Evolutionary conservation across 2,797 vertebrate genomes (phyloP).

Genomic region (Masticophis lateralis): DNA sequence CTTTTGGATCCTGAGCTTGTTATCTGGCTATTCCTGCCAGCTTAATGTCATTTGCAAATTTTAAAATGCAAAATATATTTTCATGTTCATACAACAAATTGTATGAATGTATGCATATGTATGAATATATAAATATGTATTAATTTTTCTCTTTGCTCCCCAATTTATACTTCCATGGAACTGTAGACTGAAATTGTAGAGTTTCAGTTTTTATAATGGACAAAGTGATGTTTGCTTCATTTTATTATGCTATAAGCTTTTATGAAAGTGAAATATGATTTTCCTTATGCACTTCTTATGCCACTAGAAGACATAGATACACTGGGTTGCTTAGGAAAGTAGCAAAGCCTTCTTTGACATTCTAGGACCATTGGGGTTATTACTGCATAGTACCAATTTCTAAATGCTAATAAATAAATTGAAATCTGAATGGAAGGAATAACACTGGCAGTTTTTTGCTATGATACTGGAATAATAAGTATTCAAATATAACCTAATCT

Average conservation of each 20-base stretch:
- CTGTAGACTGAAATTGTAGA: not conserved
- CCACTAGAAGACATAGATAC: not conserved
- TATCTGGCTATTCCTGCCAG: no score
- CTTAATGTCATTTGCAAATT: no score
- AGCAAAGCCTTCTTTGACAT: not conserved
- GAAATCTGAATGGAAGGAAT: not conserved
- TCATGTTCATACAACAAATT: not conserved
- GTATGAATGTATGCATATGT: not conserved
- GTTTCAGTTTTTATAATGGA: not conserved
- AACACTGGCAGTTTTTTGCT: not conserved
- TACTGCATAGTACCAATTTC: not conserved
- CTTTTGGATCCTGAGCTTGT: no score
- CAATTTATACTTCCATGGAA: not conserved
- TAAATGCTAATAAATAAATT: not conserved
- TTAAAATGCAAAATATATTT: not conserved
- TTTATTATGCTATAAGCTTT: not conserved
- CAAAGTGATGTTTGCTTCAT: not conserved
- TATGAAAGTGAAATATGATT: not conserved
- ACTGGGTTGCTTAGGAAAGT: not conserved
- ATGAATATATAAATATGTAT: not conserved
- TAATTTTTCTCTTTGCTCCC: not conserved
- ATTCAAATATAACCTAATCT: not conserved
- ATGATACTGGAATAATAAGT: not conserved
- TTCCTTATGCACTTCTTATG: not conserved
- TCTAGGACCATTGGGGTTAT: no score